Conservation (phyloP, 1,140 invertebrate genomes). For the Euglossa dilemma region DNA sequence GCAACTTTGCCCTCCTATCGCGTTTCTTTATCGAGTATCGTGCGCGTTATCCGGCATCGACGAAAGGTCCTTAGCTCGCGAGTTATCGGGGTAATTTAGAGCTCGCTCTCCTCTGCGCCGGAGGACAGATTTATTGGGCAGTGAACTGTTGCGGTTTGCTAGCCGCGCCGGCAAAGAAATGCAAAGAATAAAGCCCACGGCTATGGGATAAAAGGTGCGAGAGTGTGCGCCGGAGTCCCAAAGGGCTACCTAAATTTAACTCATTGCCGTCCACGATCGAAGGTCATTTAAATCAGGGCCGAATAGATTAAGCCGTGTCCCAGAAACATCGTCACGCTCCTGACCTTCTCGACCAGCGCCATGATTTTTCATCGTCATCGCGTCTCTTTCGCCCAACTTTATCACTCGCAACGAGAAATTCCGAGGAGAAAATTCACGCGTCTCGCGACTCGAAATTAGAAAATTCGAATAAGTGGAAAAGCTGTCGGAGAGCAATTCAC, state of each 20-base stretch:
- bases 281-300: conserved; percentile 47
- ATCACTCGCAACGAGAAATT: no score
- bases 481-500: no score
- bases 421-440: no score
- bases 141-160: conserved; percentile 26
- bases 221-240: conserved; percentile 19
- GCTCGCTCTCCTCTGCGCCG: neutral
- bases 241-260: conserved; percentile 54
- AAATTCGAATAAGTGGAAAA: no score
- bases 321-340: conserved; percentile 36
- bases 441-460: no score
- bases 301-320: conserved; percentile 45
- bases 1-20: neutral
- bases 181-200: conserved; percentile 25
- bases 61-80: neutral
- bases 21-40: neutral
- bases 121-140: conserved; percentile 10
- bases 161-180: conserved; percentile 16
- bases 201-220: conserved; percentile 6
- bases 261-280: conserved; percentile 44
- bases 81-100: neutral
- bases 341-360: conserved; percentile 23
- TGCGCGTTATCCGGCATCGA: no score
- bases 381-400: no score
- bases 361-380: conserved; percentile 16